These are phyloP conservation scores for Meloidogyne floridensis DNA, from an alignment of 1,140 invertebrate species.

Conservation along the genomic window DNA sequence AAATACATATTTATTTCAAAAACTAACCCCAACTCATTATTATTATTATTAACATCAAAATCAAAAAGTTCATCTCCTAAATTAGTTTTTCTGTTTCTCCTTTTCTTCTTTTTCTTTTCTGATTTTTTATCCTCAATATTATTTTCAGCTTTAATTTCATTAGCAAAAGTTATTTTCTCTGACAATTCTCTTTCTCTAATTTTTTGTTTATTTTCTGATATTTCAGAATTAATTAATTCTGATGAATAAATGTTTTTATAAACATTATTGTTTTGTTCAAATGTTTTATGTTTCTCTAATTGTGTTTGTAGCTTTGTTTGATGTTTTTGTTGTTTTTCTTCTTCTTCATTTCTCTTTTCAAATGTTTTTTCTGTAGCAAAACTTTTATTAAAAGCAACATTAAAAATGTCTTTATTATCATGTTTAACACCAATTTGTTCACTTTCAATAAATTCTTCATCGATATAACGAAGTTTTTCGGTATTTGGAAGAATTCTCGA, in stretches of 20 bases:
- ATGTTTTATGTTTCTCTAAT: not conserved
- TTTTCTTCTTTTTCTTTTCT: not conserved
- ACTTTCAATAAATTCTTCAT: slow-evolving; percentile 7
- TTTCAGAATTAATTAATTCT: not conserved
- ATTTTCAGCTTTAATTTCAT: not conserved
- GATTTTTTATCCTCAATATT: too few relatives aligned
- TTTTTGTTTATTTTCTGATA: not conserved
- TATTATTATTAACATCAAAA: not conserved
- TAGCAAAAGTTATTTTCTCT: not conserved
- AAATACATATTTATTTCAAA: too few relatives aligned
- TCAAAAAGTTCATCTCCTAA: not conserved
- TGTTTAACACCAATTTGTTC: not conserved
- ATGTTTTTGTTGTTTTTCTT: not conserved
- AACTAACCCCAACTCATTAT: not conserved
- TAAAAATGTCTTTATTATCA: too few relatives aligned
- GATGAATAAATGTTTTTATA: slow-evolving; percentile 3
- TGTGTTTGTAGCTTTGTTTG: too few relatives aligned
- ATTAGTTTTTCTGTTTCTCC: not conserved
- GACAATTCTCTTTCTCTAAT: slow-evolving; percentile 1
- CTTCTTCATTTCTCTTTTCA: too few relatives aligned
- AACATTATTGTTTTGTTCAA: not conserved
- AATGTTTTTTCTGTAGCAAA: too few relatives aligned
- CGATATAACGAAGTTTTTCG: not conserved
- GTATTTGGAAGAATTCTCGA: not conserved
- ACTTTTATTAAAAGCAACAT: not conserved